These are phyloP conservation scores for Adelges cooleyi DNA, from an alignment of 1,140 invertebrate genomes.

Conservation along the genomic window DNA sequence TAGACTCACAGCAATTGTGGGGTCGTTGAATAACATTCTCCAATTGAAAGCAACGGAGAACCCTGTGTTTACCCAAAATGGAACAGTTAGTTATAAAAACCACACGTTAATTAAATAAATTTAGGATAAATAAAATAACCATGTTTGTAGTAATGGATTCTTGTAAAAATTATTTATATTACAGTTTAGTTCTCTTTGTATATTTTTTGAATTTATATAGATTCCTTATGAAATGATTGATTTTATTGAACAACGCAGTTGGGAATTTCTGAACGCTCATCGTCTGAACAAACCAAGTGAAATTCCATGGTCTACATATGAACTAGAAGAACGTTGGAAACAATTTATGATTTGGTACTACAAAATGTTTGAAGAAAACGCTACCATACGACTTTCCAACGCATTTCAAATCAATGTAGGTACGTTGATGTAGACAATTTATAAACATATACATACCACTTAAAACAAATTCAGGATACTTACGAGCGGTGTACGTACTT, in stretches of 20 bases:
- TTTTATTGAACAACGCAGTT: slow-evolving; percentile 7
- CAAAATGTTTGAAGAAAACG: not conserved
- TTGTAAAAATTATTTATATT: too few species aligned
- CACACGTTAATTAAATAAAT: too few species aligned
- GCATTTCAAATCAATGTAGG: slow-evolving; percentile 3
- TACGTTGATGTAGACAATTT: not conserved
- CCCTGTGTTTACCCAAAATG: not conserved
- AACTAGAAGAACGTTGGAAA: not conserved
- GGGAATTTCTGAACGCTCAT: slow-evolving; percentile 3
- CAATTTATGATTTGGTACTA: slow-evolving; percentile 1
- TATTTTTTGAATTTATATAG: not conserved
- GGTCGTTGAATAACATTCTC: not conserved
- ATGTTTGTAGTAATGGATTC: too few species aligned
- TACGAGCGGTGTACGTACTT: not conserved
- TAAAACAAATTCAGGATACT: slow-evolving; percentile 8
- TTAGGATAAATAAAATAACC: too few species aligned
- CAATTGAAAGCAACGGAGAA: not conserved
- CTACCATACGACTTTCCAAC: not conserved
- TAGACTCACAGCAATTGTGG: not conserved
- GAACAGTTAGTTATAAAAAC: not conserved
- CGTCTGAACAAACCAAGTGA: not conserved
- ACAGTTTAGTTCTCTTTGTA: too few species aligned
- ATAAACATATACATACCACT: not conserved
- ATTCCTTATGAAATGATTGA: slow-evolving; percentile 11
- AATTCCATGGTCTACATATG: not conserved